phyloP scores from a whole-genome alignment of 2,113 vertebrate genomes.

The Malurus cyaneus region DNA sequence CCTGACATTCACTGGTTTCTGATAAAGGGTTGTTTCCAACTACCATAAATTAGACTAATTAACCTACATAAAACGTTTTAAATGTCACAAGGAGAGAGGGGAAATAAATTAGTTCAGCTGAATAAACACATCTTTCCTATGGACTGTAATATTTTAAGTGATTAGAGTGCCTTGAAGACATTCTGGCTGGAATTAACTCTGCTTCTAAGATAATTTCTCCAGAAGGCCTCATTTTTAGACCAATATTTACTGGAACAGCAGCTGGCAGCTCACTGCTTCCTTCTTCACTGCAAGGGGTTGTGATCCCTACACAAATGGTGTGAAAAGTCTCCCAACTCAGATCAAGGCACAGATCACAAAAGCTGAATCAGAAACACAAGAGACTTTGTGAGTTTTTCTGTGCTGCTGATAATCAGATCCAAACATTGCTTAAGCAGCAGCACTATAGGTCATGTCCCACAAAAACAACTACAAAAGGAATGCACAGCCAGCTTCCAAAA shows the following conservation, averaged over 20 bases:
- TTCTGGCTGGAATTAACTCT: neutral
- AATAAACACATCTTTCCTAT: neutral
- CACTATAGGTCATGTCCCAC: neutral
- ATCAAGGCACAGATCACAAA: neutral
- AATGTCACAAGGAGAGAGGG: neutral
- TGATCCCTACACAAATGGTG: neutral
- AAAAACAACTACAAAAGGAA: neutral
- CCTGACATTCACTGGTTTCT: neutral
- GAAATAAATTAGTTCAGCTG: neutral
- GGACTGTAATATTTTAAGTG: neutral
- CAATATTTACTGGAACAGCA: neutral
- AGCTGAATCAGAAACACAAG: neutral
- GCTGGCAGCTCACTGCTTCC: neutral
- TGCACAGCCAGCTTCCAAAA: neutral
- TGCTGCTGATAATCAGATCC: neutral
- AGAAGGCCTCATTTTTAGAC: neutral
- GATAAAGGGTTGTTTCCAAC: neutral
- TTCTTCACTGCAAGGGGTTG: neutral
- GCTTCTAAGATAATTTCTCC: neutral
- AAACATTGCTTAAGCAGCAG: neutral
- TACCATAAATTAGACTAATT: slow-evolving; percentile 25
- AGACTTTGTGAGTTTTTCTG: neutral
- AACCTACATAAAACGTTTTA: neutral
- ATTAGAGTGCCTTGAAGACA: neutral
- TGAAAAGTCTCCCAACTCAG: neutral